These are phyloP conservation scores for Bombylius discolor DNA, from an alignment of 2,888 invertebrate genomes.

Conservation along the genomic window DNA sequence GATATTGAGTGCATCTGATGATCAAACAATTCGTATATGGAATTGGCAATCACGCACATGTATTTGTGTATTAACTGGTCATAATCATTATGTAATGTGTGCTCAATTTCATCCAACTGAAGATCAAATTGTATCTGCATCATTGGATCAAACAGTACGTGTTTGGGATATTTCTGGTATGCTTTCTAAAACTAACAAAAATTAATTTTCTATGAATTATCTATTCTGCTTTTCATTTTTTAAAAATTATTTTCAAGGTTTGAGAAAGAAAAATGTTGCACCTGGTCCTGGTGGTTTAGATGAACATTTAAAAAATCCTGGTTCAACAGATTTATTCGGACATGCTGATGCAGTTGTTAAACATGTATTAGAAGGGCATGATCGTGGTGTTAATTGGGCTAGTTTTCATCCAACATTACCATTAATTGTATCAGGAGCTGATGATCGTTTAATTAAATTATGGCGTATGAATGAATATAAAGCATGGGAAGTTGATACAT, in stretches of 20 bases:
- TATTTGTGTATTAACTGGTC: slow-evolving; percentile 87
- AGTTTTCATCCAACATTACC: slow-evolving; percentile 91
- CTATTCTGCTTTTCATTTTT: not conserved
- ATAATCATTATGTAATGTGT: slow-evolving; percentile 99
- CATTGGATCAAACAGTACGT: slow-evolving; percentile 92
- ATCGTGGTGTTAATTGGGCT: slow-evolving; percentile 98
- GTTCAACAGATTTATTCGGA: slow-evolving; percentile 89
- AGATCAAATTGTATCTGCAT: slow-evolving; percentile 94
- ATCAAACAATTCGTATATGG: slow-evolving; percentile 98
- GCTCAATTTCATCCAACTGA: slow-evolving; percentile 95
- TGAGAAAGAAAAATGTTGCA: slow-evolving; percentile 94
- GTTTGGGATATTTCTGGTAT: slow-evolving; percentile 95
- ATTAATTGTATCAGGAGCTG: slow-evolving; percentile 94
- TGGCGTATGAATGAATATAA: slow-evolving; percentile 99
- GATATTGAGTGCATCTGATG: slow-evolving; percentile 97
- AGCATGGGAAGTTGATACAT: slow-evolving; percentile 99
- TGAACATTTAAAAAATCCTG: slow-evolving; percentile 73
- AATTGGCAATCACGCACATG: slow-evolving; percentile 99
- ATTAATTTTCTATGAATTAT: no score
- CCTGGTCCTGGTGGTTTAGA: slow-evolving; percentile 87
- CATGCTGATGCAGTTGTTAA: slow-evolving; percentile 85
- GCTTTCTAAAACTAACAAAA: not conserved
- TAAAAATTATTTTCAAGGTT: slow-evolving; percentile 36
- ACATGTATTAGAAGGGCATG: slow-evolving; percentile 84
- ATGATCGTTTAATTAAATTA: slow-evolving; percentile 92